Evolutionary conservation across 2,797 vertebrate genomes (phyloP).

Genomic region (Apodemus agrarius): DNA sequence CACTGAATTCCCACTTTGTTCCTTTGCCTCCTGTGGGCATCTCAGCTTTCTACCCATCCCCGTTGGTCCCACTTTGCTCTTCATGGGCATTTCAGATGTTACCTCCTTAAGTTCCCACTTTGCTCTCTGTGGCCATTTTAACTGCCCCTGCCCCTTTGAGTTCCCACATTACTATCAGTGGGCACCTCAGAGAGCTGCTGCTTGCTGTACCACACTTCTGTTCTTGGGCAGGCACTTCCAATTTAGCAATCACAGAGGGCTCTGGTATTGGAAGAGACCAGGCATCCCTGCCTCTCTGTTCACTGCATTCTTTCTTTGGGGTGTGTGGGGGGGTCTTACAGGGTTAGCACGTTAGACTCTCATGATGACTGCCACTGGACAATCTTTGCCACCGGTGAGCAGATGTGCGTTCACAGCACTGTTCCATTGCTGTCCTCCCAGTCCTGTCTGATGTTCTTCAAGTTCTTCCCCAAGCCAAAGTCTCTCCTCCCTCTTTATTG

Average conservation of each 20-base stretch:
- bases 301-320: background rate
- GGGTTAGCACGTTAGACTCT: background rate
- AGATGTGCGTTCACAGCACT: background rate
- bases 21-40: background rate
- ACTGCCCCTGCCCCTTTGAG: background rate
- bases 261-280: background rate
- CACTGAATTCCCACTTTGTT: background rate
- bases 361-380: background rate
- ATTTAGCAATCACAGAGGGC: background rate
- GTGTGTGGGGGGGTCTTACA: background rate
- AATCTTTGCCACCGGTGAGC: background rate
- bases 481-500: conserved; percentile 4
- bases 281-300: background rate
- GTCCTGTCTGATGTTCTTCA: background rate
- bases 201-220: background rate
- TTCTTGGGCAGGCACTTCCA: background rate
- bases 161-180: background rate
- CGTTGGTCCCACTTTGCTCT: background rate
- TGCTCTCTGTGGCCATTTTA: background rate
- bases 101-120: background rate
- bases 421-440: background rate
- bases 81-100: background rate
- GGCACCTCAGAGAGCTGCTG: background rate
- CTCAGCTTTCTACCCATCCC: background rate
- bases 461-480: no score